Evolutionary conservation across 2,113 vertebrate genomes (phyloP), one percentile per base, ranked within the genome.

Genomic region (Dissostichus mawsoni): DNA sequence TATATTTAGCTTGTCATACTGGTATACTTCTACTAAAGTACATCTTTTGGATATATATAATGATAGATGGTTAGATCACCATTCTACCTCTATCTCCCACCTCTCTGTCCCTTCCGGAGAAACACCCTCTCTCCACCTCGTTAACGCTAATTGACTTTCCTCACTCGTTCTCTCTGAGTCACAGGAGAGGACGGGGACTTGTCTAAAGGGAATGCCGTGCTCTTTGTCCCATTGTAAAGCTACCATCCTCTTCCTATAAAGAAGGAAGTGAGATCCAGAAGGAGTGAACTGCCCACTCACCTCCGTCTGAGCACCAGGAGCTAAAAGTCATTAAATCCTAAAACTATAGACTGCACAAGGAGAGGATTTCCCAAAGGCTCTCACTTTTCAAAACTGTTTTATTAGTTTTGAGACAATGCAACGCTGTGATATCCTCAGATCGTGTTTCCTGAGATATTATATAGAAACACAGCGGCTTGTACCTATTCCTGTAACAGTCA

Each of bases 61-160:
- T 25, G 48, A 50, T 14, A 50, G 48, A 50, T 16, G 4, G 48
- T 11, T 16, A 12, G 48, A 50, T 12, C 25, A 29, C 25, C 25
- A 29, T 36, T 36, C 36, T 33, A 33, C 5, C 33, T 33, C 33
- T 36, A 36, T 36, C 36, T 29, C 25, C n/a, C 44, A 41, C 63
- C 52, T 59, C 56, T 44, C 20, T 18, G 41, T 64, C 53, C 71
- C 41, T 55, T 71, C 20, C 25, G 25, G 62, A 20, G 25, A 55
- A 62, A 74, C 66, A 2, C 70, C 56, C 74, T 85, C 81, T 85
- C 76, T 82, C 59, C 85, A 80, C 94, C 95, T 97, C 94, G 94
- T 97, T 97, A 97, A 90, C 91, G 83, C 94, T 96, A 97, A 97
- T 96, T 95, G 96, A 96, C 95, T 92, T 93, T 95, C 96, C 96